Percentiles rank a stretch among this genome's conserved stretches.
These are phyloP conservation scores for Cephus sareptanus DNA, from an alignment of 2,888 invertebrate genomes.

Conservation along the genomic window DNA sequence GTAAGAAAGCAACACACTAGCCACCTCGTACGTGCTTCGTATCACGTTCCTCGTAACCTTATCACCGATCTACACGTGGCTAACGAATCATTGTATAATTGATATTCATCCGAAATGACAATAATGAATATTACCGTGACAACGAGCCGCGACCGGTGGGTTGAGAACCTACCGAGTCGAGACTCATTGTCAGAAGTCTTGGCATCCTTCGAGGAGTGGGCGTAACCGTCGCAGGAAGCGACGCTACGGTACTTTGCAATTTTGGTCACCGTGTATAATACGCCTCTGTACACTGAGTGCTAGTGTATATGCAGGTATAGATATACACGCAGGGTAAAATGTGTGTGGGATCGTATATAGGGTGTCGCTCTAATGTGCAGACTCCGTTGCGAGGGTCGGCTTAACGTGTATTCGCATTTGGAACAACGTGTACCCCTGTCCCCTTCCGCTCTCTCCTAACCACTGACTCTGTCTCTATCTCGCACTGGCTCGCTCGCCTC, in stretches of 20 bases:
- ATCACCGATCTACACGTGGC: neutral
- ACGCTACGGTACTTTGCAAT: slow-evolving; percentile 13
- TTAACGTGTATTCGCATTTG: slow-evolving; percentile 28
- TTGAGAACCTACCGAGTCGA: slow-evolving; percentile 43
- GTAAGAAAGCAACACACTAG: neutral
- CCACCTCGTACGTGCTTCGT: neutral
- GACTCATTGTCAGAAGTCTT: slow-evolving; percentile 54
- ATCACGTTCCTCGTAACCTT: neutral
- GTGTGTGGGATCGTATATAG: slow-evolving; percentile 10
- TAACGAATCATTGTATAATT: neutral
- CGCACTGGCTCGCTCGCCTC: neutral
- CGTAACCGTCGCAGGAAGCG: slow-evolving; percentile 38
- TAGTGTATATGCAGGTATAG: neutral
- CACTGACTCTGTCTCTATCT: neutral
- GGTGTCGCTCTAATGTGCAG: slow-evolving; percentile 17
- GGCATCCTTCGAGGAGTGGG: slow-evolving; percentile 49
- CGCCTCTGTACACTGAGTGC: neutral
- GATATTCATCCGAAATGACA: neutral
- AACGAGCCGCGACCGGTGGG: neutral
- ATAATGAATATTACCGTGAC: neutral
- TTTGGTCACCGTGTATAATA: slow-evolving; percentile 24
- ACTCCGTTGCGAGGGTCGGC: slow-evolving; percentile 21
- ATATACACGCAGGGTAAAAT: neutral
- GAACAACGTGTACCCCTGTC: slow-evolving; percentile 1
- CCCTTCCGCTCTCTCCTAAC: slow-evolving; percentile 6